Conservation (phyloP, 2,888 invertebrate species). For the Lasioglossum calceatum region DNA sequence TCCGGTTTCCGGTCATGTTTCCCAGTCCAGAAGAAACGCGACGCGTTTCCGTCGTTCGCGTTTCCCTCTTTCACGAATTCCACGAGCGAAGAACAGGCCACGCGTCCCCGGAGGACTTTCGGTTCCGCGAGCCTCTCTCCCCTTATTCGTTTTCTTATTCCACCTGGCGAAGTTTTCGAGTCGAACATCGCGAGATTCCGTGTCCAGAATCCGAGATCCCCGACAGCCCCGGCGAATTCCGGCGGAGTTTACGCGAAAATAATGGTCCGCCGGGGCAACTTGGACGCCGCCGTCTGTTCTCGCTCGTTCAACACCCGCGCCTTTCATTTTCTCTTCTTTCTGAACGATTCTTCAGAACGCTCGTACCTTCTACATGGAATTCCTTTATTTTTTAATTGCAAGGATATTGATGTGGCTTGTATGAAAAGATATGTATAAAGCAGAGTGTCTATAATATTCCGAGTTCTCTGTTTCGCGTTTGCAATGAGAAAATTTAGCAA, state of each 20-base stretch:
- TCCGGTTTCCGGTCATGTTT: constrained; percentile 1
- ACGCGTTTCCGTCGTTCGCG: not conserved
- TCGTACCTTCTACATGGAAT: not conserved
- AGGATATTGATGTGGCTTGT: not conserved
- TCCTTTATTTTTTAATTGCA: not conserved
- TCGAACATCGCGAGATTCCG: constrained; percentile 33
- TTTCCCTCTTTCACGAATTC: not conserved
- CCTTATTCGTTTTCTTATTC: constrained; percentile 17
- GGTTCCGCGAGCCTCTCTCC: not conserved
- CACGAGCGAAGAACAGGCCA: not conserved
- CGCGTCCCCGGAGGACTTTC: not conserved
- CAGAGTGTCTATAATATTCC: too few species aligned
- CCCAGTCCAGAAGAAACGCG: not conserved
- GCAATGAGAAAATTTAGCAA: too few species aligned
- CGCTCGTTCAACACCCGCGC: constrained; percentile 7
- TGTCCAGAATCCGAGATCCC: constrained; percentile 39
- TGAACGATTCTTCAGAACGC: not conserved
- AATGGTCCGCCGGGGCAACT: constrained; percentile 24
- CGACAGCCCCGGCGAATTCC: constrained; percentile 5
- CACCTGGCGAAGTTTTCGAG: constrained; percentile 34
- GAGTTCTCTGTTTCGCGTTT: too few species aligned
- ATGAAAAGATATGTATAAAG: too few species aligned
- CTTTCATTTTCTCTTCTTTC: not conserved
- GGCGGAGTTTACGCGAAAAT: constrained; percentile 39
- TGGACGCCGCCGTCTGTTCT: constrained; percentile 8